Base-by-base conservation (phyloP, 2,113 vertebrate species). In the Macquaria australasica region DNA sequence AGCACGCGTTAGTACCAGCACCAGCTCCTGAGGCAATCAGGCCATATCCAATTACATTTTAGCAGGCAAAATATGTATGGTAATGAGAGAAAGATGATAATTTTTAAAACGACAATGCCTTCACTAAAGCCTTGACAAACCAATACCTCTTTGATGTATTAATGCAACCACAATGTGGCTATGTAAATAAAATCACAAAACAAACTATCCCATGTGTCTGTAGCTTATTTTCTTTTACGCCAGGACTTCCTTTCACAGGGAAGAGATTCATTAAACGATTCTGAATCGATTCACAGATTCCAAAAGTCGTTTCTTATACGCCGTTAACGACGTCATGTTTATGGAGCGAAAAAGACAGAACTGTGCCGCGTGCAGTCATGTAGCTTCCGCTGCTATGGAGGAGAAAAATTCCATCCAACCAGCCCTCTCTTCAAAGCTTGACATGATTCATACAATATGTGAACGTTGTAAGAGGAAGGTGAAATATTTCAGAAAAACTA, bases 41-140 rank as follows among this genome's bases (percentile, higher is more conserved):
- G 31, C 56, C 41, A 63, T 39, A 89, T 83, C 83, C 73, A 88
- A 77, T 89, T 92, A 87, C 74, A 72, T 73, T 85, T 85, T 23
- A 90, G 67, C 62, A 73, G 77, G 55, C 34, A 86, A 79, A 87
- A 82, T 71, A 84, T 84, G 77, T 43, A 84, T 15, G 25, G 50
- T 82, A 86, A 90, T 75, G 75, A 80, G 56, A 80, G 86, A 50
- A 16, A 73, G 60, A 83, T 74, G 28, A 53, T 71, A 3, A 28
- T 62, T 82, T 66, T 74, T 53, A n/a, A 55, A 73, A 86, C 10
- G 31, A 74, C 62, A 71, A 43, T 56, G 53, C 41, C 50, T 89
- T 74, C 23, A 59, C 55, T 86, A 53, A 83, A 76, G 55, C 51
- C 66, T 66, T 59, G 34, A 69, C 73, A 79, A 68, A 51, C 11